Evolutionary conservation across 1,140 invertebrate genomes (phyloP).

Genomic region (Papilio xuthus): DNA sequence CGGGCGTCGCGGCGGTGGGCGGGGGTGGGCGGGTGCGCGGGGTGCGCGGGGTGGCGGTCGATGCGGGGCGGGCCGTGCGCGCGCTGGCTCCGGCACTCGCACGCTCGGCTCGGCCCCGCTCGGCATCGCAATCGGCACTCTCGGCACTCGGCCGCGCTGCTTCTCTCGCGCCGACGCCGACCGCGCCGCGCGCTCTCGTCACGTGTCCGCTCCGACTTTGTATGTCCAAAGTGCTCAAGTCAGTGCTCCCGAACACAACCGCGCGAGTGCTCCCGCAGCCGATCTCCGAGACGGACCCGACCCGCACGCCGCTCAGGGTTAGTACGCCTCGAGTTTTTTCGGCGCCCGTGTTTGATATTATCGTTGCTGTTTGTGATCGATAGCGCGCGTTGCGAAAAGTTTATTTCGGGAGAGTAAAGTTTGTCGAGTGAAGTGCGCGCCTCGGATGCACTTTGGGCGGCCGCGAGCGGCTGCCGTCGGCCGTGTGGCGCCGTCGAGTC

Average conservation of each 20-base stretch:
- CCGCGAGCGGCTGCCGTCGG: constrained; percentile 75
- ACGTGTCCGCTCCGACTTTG: constrained; percentile 74
- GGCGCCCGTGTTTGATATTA: constrained; percentile 52
- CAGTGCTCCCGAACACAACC: constrained; percentile 78
- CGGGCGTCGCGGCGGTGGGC: constrained; percentile 67
- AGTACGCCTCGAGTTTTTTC: constrained; percentile 59
- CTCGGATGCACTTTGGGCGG: constrained; percentile 75
- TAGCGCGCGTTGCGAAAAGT: constrained; percentile 71
- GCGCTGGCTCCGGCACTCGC: constrained; percentile 71
- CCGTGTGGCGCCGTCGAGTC: constrained; percentile 75
- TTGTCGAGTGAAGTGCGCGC: constrained; percentile 76
- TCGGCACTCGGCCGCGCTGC: constrained; percentile 68
- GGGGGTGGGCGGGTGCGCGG: constrained; percentile 65
- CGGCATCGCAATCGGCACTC: constrained; percentile 56
- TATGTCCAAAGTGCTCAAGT: constrained; percentile 81
- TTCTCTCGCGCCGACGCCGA: constrained; percentile 71
- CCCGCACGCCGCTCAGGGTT: constrained; percentile 77
- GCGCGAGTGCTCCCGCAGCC: constrained; percentile 76
- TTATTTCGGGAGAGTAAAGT: constrained; percentile 77
- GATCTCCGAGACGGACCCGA: constrained; percentile 72
- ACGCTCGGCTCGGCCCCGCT: constrained; percentile 50
- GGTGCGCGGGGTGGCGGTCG: constrained; percentile 60
- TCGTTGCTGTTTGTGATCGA: constrained; percentile 61
- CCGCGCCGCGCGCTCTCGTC: constrained; percentile 72
- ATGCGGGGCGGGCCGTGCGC: constrained; percentile 70